A percentile compares a stretch with the other conserved stretches of the same genome.
These are phyloP conservation scores for Acronicta psi DNA, from an alignment of 2,888 invertebrate genomes.

Conservation along the genomic window DNA sequence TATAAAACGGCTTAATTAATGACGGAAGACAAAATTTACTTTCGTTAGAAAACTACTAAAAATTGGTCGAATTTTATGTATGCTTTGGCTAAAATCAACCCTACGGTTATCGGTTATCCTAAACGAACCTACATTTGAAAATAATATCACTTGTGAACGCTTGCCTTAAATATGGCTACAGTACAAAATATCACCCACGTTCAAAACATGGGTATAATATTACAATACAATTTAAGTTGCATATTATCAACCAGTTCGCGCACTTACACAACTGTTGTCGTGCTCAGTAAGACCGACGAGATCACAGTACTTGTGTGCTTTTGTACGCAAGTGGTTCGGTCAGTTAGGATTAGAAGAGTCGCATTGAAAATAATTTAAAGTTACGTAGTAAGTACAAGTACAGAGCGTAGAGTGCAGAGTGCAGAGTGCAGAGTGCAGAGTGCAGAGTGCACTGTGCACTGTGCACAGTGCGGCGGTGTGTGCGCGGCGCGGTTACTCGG, in stretches of 20 bases:
- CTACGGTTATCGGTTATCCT: constrained; percentile 6
- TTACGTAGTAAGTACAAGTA: no score
- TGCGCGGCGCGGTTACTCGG: constrained; percentile 69
- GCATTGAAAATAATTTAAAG: no score
- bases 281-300: no score
- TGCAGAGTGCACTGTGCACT: no score
- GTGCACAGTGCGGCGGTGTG: background rate
- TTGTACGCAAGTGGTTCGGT: no score
- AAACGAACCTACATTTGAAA: background rate
- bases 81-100: constrained; percentile 26
- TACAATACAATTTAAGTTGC: background rate
- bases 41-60: constrained; percentile 56
- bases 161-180: background rate
- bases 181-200: background rate
- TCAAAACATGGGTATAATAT: background rate
- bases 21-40: constrained; percentile 65
- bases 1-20: constrained; percentile 31
- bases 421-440: no score
- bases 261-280: background rate
- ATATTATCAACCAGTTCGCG: no score
- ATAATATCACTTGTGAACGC: constrained; percentile 2
- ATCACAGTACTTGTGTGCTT: no score
- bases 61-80: constrained; percentile 63
- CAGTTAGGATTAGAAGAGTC: no score
- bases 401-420: no score